Conservation (phyloP, 2,113 vertebrate genomes). For the Heptranchias perlo region DNA sequence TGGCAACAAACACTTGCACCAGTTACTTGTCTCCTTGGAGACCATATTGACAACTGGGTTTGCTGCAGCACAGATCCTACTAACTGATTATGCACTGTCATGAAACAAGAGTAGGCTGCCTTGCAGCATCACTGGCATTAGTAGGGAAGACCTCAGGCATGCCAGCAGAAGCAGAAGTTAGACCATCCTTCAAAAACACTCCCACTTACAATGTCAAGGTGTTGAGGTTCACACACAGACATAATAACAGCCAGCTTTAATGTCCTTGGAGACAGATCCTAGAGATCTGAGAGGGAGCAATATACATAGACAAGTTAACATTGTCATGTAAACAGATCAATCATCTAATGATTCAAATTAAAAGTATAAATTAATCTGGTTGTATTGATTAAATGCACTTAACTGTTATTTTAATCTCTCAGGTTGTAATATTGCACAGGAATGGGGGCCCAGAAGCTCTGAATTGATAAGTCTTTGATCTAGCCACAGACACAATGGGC, state of each 20-base stretch:
- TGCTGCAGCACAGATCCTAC: neutral
- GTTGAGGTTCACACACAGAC: neutral
- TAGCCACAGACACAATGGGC: neutral
- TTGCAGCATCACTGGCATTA: neutral
- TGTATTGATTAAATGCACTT: neutral
- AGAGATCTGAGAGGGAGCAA: neutral
- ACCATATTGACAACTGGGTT: neutral
- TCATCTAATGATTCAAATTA: neutral
- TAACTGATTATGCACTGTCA: neutral
- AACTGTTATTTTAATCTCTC: neutral
- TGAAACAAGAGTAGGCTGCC: neutral
- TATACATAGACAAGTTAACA: neutral
- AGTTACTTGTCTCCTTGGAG: neutral
- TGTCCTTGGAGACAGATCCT: neutral
- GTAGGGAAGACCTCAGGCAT: neutral
- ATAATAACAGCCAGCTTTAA: neutral
- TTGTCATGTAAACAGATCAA: neutral
- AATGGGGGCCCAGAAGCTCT: neutral
- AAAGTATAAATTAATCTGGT: neutral
- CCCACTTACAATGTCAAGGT: neutral
- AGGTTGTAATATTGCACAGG: neutral
- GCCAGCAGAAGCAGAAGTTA: neutral
- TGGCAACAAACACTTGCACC: neutral
- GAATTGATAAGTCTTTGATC: neutral
- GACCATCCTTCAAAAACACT: neutral